These are phyloP conservation scores for Macroteleia sp. DNA, from an alignment of 2,888 invertebrate genomes.

Conservation along the genomic window DNA sequence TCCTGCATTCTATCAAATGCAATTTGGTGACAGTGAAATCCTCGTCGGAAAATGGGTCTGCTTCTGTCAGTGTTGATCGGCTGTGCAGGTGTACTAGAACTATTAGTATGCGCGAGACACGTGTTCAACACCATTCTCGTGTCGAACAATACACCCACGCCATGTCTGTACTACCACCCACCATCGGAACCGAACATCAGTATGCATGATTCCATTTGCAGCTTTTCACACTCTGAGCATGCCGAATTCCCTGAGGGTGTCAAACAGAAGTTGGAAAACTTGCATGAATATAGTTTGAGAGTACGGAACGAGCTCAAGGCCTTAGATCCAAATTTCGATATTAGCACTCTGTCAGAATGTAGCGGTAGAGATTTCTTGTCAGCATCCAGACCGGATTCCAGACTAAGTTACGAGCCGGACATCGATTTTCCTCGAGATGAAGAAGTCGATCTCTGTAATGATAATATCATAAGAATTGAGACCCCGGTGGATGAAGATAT, in stretches of 20 bases:
- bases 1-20: not conserved
- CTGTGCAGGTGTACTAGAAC: conserved; percentile 90
- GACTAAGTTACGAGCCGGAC: conserved; percentile 69
- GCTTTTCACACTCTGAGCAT: conserved; percentile 72
- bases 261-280: conserved; percentile 77
- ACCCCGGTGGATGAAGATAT: conserved; percentile 42
- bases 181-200: conserved; percentile 69
- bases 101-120: conserved; percentile 85
- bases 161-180: conserved; percentile 71
- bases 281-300: conserved; percentile 79
- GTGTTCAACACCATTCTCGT: conserved; percentile 71
- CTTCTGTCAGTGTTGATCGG: conserved; percentile 90
- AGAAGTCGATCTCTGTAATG: conserved; percentile 6
- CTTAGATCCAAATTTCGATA: conserved; percentile 72
- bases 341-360: conserved; percentile 74
- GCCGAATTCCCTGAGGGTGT: conserved; percentile 70
- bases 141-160: conserved; percentile 71
- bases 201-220: conserved; percentile 77
- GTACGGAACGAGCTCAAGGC: conserved; percentile 75
- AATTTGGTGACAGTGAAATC: conserved; percentile 22
- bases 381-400: conserved; percentile 72
- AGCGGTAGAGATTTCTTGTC: conserved; percentile 71
- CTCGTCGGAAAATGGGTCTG: conserved; percentile 87
- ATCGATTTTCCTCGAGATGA: conserved; percentile 24
- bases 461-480: conserved; percentile 55